A percentile compares a stretch with the other conserved stretches of the same genome.
phyloP scores from a whole-genome alignment of 2,113 vertebrate genomes.

The Camelus dromedarius region DNA sequence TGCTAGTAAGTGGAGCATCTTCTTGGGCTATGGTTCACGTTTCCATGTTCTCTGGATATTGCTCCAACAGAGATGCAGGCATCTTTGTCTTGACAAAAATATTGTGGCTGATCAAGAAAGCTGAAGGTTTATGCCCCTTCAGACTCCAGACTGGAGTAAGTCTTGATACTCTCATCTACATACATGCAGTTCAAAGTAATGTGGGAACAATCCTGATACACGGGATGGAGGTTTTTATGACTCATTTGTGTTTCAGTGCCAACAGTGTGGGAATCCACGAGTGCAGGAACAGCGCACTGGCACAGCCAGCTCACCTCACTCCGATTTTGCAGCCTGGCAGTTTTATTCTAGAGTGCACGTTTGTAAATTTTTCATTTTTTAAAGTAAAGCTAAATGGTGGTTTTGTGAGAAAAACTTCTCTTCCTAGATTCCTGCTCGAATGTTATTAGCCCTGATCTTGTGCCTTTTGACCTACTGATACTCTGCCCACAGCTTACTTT shows the following conservation, averaged over 20 bases:
- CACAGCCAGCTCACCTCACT: not conserved
- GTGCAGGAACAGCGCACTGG: accelerated
- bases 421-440: not conserved
- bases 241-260: not conserved
- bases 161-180: not conserved
- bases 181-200: constrained; percentile 6
- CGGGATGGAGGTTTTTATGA: not conserved
- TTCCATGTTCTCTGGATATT: not conserved
- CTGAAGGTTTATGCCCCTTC: not conserved
- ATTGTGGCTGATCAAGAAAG: not conserved
- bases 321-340: not conserved
- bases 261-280: too few species aligned
- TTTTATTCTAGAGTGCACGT: not conserved
- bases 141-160: constrained; percentile 10
- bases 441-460: not conserved
- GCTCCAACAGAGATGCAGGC: not conserved
- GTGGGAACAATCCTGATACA: not conserved
- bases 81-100: not conserved
- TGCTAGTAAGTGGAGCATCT: not conserved
- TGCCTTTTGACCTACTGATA: not conserved
- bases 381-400: not conserved
- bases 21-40: not conserved
- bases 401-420: constrained; percentile 4
- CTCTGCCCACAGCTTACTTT: not conserved
- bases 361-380: not conserved